Evolutionary conservation across 2,113 vertebrate species (phyloP).

Genomic region (Pterophyllum scalare): DNA sequence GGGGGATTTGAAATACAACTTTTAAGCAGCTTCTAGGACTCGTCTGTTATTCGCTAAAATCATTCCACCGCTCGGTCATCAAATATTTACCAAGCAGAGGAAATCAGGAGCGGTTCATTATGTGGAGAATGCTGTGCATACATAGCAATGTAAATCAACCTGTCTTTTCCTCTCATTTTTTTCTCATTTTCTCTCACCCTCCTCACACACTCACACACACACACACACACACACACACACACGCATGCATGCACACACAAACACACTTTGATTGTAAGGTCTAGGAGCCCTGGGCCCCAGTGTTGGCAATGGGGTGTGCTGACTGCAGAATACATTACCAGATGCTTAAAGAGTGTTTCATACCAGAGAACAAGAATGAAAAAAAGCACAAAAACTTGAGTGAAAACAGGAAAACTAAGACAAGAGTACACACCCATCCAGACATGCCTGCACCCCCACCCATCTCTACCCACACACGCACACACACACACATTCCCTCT

Average conservation of each 20-base stretch:
- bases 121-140: slow-evolving; percentile 55
- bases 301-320: slow-evolving; percentile 48
- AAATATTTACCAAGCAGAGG: slow-evolving; percentile 74
- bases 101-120: slow-evolving; percentile 69
- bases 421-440: slow-evolving; percentile 63
- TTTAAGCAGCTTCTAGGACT: slow-evolving; percentile 63
- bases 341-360: slow-evolving; percentile 64
- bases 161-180: slow-evolving; percentile 36
- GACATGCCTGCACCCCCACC: slow-evolving; percentile 44
- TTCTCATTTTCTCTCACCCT: not conserved
- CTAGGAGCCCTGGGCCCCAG: slow-evolving; percentile 53
- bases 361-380: slow-evolving; percentile 25
- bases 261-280: slow-evolving; percentile 47
- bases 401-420: slow-evolving; percentile 70
- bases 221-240: not conserved
- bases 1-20: slow-evolving; percentile 69
- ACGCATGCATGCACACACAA: slow-evolving; percentile 5
- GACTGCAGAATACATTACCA: slow-evolving; percentile 73
- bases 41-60: slow-evolving; percentile 55
- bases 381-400: slow-evolving; percentile 38
- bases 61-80: slow-evolving; percentile 47
- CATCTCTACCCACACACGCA: slow-evolving; percentile 14
- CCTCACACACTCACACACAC: not conserved
- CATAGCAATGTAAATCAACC: slow-evolving; percentile 70
- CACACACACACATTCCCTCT: not conserved